Base-by-base conservation (phyloP, 2,797 vertebrate genomes). In the Lepidocolaptes lacrymiger region DNA sequence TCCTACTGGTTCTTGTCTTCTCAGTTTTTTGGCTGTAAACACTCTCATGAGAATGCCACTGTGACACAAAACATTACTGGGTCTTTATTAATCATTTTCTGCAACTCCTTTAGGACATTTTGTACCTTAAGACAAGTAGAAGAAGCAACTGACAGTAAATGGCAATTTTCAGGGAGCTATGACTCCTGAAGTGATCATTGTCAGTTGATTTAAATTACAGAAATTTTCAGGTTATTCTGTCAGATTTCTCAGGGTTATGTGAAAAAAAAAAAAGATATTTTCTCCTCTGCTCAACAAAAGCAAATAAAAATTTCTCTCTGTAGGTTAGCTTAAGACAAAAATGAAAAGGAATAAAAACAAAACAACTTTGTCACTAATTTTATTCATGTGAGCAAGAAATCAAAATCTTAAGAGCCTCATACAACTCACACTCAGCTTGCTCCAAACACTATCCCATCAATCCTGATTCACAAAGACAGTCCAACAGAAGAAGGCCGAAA, bases 181-280 rank as follows among this genome's bases (percentile, higher is more conserved):
- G 48, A 59, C 41, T 83, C 19, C 59, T 79, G 56, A 84, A 81
- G 30, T 66, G n/a, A 78, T 78, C 44, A 36, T 27, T 74, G 48
- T 69, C 69, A 75, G 41, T 55, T 75, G 59, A 59, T 74, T 88
- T 93, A 95, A 96, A 95, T 95, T 90, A 85, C 55, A 93, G 77
- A 88, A 79, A 67, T 90, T 68, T 94, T 95, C 64, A 76, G 44
- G 74, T 61, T 92, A 6, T 93, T 93, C 67, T 87, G n/a, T 37
- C 48, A 16, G 20, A 76, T 89, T 91, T 88, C 54, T 81, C 55
- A 52, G 69, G n/a, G 34, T 75, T 66, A 63, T 62, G 39, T 84
- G 82, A 52, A 54, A 73, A 69, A 55, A 78, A 67, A 52, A 61
- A 21, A 64, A 52, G 66, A 7, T 81, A 71, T 78, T 92, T 92